A percentile compares a stretch with the other conserved stretches of the same genome.
Evolutionary conservation across 2,888 invertebrate species (phyloP).

Genomic region (Drosophila fulvimacula): DNA sequence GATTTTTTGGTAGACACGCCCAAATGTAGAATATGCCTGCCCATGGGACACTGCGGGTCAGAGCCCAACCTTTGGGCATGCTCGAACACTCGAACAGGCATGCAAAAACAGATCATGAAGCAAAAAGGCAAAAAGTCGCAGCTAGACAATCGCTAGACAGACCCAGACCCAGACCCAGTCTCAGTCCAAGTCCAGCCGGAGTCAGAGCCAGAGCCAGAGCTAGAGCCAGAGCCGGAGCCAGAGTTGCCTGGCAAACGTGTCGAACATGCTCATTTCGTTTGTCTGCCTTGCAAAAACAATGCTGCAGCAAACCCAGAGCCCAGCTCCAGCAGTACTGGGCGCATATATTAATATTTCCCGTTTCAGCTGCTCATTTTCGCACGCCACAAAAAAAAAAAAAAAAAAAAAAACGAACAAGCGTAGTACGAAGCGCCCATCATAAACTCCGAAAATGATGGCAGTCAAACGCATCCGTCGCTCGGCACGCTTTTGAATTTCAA

Average conservation of each 20-base stretch:
- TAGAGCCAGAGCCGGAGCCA: slow-evolving; percentile 1
- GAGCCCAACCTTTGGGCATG: slow-evolving; percentile 23
- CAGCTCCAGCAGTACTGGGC: slow-evolving; percentile 23
- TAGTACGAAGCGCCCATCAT: background rate
- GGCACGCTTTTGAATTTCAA: slow-evolving; percentile 74
- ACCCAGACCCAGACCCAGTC: background rate
- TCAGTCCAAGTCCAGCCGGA: background rate
- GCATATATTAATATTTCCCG: slow-evolving; percentile 58
- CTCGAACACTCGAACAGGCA: slow-evolving; percentile 27
- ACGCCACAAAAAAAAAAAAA: slow-evolving; percentile 49
- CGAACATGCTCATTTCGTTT: slow-evolving; percentile 43
- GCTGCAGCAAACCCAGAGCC: slow-evolving; percentile 5
- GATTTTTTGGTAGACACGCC: slow-evolving; percentile 40
- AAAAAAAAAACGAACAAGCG: background rate
- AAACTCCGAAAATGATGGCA: slow-evolving; percentile 37
- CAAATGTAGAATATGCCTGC: slow-evolving; percentile 51
- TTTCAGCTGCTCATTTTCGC: slow-evolving; percentile 68
- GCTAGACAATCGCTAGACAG: slow-evolving; percentile 39
- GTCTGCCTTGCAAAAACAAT: slow-evolving; percentile 21
- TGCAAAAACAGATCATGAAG: slow-evolving; percentile 38
- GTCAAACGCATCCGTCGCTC: slow-evolving; percentile 43
- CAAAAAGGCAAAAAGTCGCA: slow-evolving; percentile 21
- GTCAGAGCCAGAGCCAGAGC: background rate
- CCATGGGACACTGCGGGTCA: slow-evolving; percentile 25
- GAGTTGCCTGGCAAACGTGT: slow-evolving; percentile 30